phyloP scores from a whole-genome alignment of 2,888 invertebrate species.

The Elysia crispata region DNA sequence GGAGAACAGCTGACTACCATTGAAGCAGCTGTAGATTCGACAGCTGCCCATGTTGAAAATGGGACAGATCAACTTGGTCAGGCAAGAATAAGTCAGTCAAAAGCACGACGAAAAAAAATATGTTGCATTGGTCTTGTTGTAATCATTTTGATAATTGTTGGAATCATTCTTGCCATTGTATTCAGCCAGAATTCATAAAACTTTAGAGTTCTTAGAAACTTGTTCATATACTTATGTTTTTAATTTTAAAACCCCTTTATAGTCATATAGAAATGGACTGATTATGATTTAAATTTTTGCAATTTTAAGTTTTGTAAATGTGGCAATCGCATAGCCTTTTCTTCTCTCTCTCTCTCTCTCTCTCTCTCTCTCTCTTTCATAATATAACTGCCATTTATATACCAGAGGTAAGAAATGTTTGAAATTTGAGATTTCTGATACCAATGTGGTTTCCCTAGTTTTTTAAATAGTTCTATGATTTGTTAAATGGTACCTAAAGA shows the following conservation, averaged over 20 bases:
- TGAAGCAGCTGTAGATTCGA: constrained; percentile 59
- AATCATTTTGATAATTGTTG: constrained; percentile 58
- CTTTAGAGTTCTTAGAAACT: too few relatives aligned
- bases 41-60: constrained; percentile 56
- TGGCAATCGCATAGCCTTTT: neutral
- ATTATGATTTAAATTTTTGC: too few relatives aligned
- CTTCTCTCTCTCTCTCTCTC: constrained; percentile 11
- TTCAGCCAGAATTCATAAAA: neutral
- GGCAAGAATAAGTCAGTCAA: constrained; percentile 54
- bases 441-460: too few relatives aligned
- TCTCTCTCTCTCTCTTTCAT: constrained; percentile 11
- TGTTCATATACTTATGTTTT: too few relatives aligned
- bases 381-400: neutral
- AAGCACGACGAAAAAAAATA: constrained; percentile 59
- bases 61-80: constrained; percentile 59
- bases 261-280: neutral
- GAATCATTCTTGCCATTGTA: constrained; percentile 56
- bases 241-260: neutral
- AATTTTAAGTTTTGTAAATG: too few relatives aligned
- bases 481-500: too few relatives aligned
- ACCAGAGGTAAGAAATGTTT: too few relatives aligned
- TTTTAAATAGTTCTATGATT: too few relatives aligned
- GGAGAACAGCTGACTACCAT: constrained; percentile 68
- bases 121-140: constrained; percentile 59
- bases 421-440: too few relatives aligned